These are phyloP conservation scores for Euzetes globulus DNA, from an alignment of 2,888 invertebrate genomes.

Conservation along the genomic window DNA sequence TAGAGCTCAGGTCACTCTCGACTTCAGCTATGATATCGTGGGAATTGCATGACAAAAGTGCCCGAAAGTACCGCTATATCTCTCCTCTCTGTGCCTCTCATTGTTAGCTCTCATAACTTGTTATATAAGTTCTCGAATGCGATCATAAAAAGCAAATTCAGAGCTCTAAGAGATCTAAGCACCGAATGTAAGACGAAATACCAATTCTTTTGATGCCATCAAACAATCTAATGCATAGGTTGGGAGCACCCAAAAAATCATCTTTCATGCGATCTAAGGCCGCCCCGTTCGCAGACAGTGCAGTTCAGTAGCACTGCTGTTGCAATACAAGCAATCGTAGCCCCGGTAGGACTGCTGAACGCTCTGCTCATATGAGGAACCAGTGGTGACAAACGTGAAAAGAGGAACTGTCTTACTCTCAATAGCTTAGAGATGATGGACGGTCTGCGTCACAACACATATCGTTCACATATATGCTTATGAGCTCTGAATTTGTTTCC, in stretches of 20 bases:
- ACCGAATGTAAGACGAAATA: not conserved
- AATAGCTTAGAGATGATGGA: not conserved
- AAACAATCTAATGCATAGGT: slow-evolving; percentile 25
- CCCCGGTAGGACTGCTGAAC: not conserved
- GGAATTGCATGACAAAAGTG: not conserved
- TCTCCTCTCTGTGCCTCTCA: not conserved
- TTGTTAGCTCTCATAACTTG: slow-evolving; percentile 16
- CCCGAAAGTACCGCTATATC: slow-evolving; percentile 4
- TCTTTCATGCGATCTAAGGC: slow-evolving; percentile 22
- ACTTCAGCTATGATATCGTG: slow-evolving; percentile 12
- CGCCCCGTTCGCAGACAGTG: slow-evolving; percentile 12
- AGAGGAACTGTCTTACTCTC: slow-evolving; percentile 14
- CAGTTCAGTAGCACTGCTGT: not conserved
- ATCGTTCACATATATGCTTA: not conserved
- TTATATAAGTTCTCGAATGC: slow-evolving; percentile 22
- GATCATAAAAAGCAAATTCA: slow-evolving; percentile 3
- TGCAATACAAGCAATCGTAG: no score
- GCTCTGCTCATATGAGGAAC: not conserved
- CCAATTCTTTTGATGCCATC: slow-evolving; percentile 4
- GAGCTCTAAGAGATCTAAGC: not conserved
- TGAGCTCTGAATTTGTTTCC: not conserved
- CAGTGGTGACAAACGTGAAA: slow-evolving; percentile 26
- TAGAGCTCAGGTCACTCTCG: not conserved
- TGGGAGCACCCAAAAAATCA: slow-evolving; percentile 24
- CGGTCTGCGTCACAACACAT: not conserved